Evolutionary conservation across 2,888 invertebrate genomes (phyloP).

Genomic region (Pyrrhia umbra): DNA sequence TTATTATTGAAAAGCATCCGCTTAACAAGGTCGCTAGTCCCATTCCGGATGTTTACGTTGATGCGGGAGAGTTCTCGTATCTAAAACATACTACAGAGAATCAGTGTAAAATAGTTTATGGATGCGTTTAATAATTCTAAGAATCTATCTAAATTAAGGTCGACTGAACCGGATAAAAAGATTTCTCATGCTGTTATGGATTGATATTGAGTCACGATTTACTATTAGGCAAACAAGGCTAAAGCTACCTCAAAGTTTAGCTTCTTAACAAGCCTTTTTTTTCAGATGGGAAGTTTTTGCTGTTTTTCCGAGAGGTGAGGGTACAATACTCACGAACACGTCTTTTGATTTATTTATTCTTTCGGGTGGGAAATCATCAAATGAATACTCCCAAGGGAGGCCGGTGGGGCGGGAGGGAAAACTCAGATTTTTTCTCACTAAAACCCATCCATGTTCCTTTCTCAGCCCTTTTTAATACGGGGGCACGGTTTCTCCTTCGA

Average conservation of each 20-base stretch:
- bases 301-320: no score
- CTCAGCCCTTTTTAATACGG: no score
- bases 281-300: no score
- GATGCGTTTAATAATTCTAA: background rate
- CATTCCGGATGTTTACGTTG: background rate
- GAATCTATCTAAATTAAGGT: background rate
- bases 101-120: background rate
- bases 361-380: no score
- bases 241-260: background rate
- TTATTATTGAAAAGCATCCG: background rate
- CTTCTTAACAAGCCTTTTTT: background rate
- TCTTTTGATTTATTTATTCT: no score
- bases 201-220: background rate
- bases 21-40: background rate
- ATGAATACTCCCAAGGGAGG: no score
- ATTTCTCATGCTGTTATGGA: background rate
- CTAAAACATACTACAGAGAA: background rate
- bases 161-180: background rate
- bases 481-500: no score
- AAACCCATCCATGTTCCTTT: no score
- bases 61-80: background rate
- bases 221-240: no score
- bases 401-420: no score
- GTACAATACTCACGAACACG: no score
- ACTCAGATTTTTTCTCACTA: no score